Percentiles rank a stretch among this genome's conserved stretches.
Conservation (phyloP, 2,113 vertebrate species). For the Nipponia nippon region DNA sequence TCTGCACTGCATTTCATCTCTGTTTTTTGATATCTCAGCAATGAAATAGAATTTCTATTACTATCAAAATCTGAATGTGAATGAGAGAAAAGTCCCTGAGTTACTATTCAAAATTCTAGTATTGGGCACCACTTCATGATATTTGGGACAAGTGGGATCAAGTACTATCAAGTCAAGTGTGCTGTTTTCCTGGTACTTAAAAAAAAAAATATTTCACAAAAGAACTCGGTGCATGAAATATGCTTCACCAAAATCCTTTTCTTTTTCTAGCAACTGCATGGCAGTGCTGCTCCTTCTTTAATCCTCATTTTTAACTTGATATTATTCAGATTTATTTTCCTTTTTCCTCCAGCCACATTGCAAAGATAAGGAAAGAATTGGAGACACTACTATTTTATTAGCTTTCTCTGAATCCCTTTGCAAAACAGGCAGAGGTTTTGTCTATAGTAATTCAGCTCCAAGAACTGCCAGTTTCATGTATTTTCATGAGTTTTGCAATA, state of each 20-base stretch:
- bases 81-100: not conserved
- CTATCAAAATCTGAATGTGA: not conserved
- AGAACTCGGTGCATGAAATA: not conserved
- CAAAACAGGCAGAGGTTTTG: not conserved
- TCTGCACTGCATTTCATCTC: not conserved
- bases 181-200: not conserved
- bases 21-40: not conserved
- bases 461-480: not conserved
- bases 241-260: not conserved
- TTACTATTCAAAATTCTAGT: not conserved
- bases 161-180: not conserved
- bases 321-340: not conserved
- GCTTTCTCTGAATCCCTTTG: not conserved
- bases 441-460: not conserved
- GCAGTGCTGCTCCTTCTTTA: not conserved
- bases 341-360: not conserved
- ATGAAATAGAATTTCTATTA: not conserved
- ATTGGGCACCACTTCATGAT: not conserved
- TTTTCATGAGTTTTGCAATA: not conserved
- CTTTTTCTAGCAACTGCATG: not conserved
- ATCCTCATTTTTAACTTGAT: not conserved
- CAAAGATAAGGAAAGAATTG: not conserved
- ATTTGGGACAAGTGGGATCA: not conserved
- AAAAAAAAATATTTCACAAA: not conserved
- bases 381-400: not conserved